Percentiles rank a stretch among this genome's conserved stretches.
Evolutionary conservation across 1,140 invertebrate genomes (phyloP).

Genomic region (Bombus waltoni): DNA sequence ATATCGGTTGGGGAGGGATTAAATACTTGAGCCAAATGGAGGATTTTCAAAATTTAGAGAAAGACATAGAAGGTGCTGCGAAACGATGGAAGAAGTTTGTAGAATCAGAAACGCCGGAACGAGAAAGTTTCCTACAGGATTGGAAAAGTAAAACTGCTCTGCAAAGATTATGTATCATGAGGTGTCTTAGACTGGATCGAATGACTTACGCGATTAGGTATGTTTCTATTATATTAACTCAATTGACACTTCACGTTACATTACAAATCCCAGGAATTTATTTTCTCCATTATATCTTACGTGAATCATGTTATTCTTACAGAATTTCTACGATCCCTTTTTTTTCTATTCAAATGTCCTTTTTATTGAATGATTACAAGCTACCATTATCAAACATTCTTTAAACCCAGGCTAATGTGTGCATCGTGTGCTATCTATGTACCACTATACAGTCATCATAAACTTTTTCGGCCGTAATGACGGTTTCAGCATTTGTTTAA

Average conservation of each 20-base stretch:
- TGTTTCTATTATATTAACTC: background rate
- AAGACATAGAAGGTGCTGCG: conserved; percentile 95
- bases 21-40: conserved; percentile 90
- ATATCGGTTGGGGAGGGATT: conserved; percentile 94
- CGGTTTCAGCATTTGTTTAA: no score
- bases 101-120: conserved; percentile 95
- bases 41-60: conserved; percentile 94
- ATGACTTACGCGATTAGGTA: conserved; percentile 89
- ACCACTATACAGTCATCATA: no score
- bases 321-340: background rate
- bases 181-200: conserved; percentile 94
- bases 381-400: background rate
- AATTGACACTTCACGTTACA: background rate
- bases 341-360: background rate
- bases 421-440: no score
- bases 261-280: background rate
- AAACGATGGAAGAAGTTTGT: conserved; percentile 97
- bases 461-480: no score
- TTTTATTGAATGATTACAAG: background rate
- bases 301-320: background rate
- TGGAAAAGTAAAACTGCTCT: conserved; percentile 97
- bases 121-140: conserved; percentile 96
- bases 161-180: conserved; percentile 95
- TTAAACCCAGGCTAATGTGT: no score
- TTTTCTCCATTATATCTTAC: background rate